Evolutionary conservation across 2,113 vertebrate genomes (phyloP).

Genomic region (Dasyornis broadbenti): DNA sequence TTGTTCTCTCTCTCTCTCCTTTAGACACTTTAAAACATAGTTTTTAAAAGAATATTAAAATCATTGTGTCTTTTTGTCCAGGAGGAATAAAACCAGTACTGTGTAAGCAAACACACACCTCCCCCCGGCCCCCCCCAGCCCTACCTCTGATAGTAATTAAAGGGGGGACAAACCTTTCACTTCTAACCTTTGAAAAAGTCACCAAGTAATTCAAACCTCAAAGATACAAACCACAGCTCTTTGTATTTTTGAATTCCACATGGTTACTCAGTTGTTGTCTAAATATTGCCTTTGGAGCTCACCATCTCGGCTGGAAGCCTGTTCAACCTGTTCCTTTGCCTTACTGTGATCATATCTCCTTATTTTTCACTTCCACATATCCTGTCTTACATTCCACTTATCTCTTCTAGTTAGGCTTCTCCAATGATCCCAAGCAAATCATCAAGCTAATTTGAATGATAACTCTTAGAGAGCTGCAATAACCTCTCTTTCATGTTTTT

Average conservation of each 20-base stretch:
- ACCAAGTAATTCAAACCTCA: background rate
- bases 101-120: background rate
- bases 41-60: background rate
- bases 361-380: conserved; percentile 10
- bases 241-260: background rate
- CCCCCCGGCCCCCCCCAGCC: no score
- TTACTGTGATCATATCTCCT: background rate
- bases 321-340: conserved; percentile 9
- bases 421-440: conserved; percentile 51
- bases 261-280: background rate
- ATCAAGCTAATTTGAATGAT: conserved; percentile 56
- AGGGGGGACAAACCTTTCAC: background rate
- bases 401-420: conserved; percentile 20
- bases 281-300: background rate
- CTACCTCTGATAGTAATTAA: background rate
- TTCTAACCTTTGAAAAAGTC: background rate
- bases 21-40: background rate
- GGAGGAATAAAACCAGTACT: background rate
- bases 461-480: background rate
- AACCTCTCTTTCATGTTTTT: background rate
- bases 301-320: background rate
- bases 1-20: background rate
- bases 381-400: conserved; percentile 12
- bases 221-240: background rate
- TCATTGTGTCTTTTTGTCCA: background rate